Conservation (phyloP, 1,140 invertebrate genomes). For the Caenorhabditis inopinata region DNA sequence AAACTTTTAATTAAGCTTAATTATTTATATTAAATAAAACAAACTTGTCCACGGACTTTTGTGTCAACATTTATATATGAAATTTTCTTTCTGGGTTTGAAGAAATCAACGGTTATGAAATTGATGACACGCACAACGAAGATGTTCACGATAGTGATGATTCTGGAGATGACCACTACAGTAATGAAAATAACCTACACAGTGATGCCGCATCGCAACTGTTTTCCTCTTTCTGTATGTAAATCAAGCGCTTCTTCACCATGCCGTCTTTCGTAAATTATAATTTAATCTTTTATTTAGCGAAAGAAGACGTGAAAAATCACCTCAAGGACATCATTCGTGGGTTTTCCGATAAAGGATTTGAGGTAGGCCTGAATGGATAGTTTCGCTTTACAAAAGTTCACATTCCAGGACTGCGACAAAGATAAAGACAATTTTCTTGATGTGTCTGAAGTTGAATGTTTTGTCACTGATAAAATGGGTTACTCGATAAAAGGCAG, state of each 20-base stretch:
- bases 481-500: neutral
- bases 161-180: neutral
- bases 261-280: too few species aligned
- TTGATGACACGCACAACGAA: neutral
- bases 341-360: constrained; percentile 24
- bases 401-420: neutral
- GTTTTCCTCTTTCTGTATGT: neutral
- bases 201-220: neutral
- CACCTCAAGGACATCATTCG: constrained; percentile 20
- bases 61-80: too few species aligned
- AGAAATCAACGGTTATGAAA: too few species aligned
- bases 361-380: neutral
- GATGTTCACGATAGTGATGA: neutral
- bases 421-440: neutral
- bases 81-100: neutral
- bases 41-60: neutral
- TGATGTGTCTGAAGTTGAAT: neutral
- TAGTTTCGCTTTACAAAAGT: too few species aligned
- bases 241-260: too few species aligned
- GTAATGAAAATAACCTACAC: neutral
- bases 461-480: constrained; percentile 2
- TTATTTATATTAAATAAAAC: neutral
- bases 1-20: too few species aligned
- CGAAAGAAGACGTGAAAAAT: neutral
- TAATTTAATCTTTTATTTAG: neutral